Evolutionary conservation across 2,888 invertebrate species (phyloP).

Genomic region (Perizoma flavofasciatum): DNA sequence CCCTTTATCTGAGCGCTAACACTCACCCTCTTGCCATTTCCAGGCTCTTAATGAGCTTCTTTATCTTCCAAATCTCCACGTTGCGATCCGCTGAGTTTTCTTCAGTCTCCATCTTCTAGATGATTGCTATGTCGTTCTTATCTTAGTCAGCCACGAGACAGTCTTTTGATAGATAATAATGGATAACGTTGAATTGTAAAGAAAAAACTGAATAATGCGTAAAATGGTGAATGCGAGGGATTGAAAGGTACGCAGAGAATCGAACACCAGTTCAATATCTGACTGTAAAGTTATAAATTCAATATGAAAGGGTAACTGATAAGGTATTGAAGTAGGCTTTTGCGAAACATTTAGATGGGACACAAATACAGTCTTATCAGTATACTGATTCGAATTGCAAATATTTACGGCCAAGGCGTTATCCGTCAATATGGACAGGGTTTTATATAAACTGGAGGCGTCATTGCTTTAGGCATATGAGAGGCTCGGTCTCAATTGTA

Average conservation of each 20-base stretch:
- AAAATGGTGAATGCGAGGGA: too few species aligned
- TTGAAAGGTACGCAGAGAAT: background rate
- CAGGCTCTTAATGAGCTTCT: constrained; percentile 98
- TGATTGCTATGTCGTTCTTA: constrained; percentile 15
- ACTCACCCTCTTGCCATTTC: constrained; percentile 98
- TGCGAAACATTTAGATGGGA: too few species aligned
- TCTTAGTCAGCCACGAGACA: background rate
- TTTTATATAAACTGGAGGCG: too few species aligned
- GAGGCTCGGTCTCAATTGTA: background rate
- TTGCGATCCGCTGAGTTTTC: constrained; percentile 99
- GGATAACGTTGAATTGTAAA: too few species aligned
- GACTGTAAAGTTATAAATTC: background rate
- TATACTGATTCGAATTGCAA: too few species aligned
- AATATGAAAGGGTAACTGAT: background rate
- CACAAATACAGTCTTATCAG: too few species aligned
- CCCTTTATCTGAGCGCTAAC: background rate
- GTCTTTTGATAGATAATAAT: too few species aligned
- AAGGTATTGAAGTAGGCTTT: too few species aligned
- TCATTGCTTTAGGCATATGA: background rate
- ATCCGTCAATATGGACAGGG: too few species aligned
- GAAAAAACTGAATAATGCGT: too few species aligned
- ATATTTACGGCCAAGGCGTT: too few species aligned
- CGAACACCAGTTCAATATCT: background rate
- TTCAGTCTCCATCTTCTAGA: constrained; percentile 86
- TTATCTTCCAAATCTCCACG: constrained; percentile 99